Conservation (phyloP, 2,888 invertebrate genomes). For the Trilocha varians region DNA sequence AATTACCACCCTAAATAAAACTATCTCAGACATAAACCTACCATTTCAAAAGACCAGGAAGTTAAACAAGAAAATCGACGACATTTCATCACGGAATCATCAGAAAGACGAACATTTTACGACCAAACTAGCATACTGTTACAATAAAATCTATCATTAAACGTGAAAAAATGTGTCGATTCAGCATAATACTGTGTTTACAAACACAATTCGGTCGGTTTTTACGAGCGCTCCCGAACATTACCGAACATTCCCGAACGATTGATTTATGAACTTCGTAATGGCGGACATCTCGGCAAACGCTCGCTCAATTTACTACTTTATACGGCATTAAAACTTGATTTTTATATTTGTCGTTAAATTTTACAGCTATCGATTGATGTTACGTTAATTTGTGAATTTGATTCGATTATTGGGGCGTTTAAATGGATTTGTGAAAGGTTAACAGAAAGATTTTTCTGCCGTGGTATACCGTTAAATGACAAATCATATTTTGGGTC, state of each 20-base stretch:
- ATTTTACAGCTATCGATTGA: conserved; percentile 42
- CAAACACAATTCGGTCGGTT: conserved; percentile 56
- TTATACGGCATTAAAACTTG: conserved; percentile 65
- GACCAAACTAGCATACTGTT: conserved; percentile 15
- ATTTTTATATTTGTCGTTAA: conserved; percentile 64
- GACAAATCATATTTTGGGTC: too few relatives aligned
- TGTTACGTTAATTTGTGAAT: neutral
- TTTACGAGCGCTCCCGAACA: conserved; percentile 52
- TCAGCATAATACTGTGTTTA: conserved; percentile 60
- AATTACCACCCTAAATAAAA: too few relatives aligned
- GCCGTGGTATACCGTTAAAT: too few relatives aligned
- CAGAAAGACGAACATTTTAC: neutral
- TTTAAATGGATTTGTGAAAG: too few relatives aligned
- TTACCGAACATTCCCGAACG: conserved; percentile 41
- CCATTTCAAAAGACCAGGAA: too few relatives aligned
- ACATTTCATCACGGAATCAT: neutral
- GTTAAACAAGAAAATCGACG: neutral
- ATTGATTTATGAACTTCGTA: conserved; percentile 61
- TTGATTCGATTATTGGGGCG: too few relatives aligned
- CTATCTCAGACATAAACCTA: too few relatives aligned
- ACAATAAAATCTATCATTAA: conserved; percentile 38
- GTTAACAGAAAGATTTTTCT: too few relatives aligned
- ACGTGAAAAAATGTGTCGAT: conserved; percentile 44
- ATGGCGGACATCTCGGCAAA: conserved; percentile 58
- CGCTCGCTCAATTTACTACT: conserved; percentile 54